Conservation (phyloP, 2,888 invertebrate species). For the Apamea epomidion region DNA sequence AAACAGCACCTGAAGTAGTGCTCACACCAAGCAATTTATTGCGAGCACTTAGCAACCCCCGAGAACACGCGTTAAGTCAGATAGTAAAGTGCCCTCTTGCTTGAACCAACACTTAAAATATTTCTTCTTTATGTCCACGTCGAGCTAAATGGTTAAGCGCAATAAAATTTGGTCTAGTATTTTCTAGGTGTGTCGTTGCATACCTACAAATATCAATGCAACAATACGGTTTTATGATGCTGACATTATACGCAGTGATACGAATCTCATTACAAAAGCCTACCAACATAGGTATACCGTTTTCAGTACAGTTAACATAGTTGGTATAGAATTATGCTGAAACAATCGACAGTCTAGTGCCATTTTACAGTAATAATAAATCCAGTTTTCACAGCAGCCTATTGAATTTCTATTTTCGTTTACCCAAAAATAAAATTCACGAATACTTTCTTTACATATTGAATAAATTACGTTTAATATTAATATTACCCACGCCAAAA, state of each 20-base stretch:
- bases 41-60: slow-evolving; percentile 83
- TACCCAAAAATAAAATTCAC: slow-evolving; percentile 37
- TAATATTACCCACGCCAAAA: slow-evolving; percentile 59
- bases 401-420: slow-evolving; percentile 24
- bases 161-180: slow-evolving; percentile 38
- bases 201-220: neutral
- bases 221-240: neutral
- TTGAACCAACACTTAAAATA: slow-evolving; percentile 72
- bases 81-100: slow-evolving; percentile 75
- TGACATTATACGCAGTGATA: neutral
- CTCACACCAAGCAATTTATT: slow-evolving; percentile 83
- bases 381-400: slow-evolving; percentile 25
- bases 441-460: slow-evolving; percentile 43
- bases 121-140: slow-evolving; percentile 63
- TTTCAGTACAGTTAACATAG: slow-evolving; percentile 5
- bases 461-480: slow-evolving; percentile 59
- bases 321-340: slow-evolving; percentile 1
- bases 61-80: slow-evolving; percentile 77
- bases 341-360: slow-evolving; percentile 18
- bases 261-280: neutral
- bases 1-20: slow-evolving; percentile 84
- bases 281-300: neutral
- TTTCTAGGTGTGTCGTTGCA: slow-evolving; percentile 5
- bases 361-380: slow-evolving; percentile 27
- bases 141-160: slow-evolving; percentile 49